Conservation (phyloP, 2,888 invertebrate species). For the Thymelicus lineola region DNA sequence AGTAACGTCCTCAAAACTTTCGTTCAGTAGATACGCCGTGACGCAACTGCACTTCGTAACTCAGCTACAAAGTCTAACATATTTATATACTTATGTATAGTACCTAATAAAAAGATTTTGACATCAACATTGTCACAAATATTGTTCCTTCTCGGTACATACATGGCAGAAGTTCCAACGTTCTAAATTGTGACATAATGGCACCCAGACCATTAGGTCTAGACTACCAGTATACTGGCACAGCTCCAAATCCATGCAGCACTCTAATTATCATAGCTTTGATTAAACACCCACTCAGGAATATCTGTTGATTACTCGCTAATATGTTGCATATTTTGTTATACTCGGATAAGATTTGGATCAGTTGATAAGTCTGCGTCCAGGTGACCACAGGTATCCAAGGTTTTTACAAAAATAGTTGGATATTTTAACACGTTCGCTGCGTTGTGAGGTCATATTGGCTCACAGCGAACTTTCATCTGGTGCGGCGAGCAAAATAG, state of each 20-base stretch:
- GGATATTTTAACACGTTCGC: too few relatives aligned
- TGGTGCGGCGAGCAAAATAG: too few relatives aligned
- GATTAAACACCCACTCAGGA: conserved; percentile 31
- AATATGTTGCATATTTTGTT: background rate
- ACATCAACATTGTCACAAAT: background rate
- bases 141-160: background rate
- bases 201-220: conserved; percentile 23
- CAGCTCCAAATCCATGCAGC: conserved; percentile 24
- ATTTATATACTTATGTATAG: too few relatives aligned
- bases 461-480: too few relatives aligned
- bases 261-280: conserved; percentile 36
- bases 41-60: too few relatives aligned
- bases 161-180: conserved; percentile 17
- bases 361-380: too few relatives aligned
- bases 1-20: too few relatives aligned
- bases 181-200: conserved; percentile 29
- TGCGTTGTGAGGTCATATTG: too few relatives aligned
- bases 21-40: too few relatives aligned
- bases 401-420: too few relatives aligned
- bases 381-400: too few relatives aligned
- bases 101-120: background rate
- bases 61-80: too few relatives aligned
- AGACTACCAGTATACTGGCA: conserved; percentile 26
- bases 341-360: background rate
- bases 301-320: conserved; percentile 19